Evolutionary conservation across 2,888 invertebrate species (phyloP), one percentile per base, ranked within the genome.

Genomic region (Ectemnius continuus): DNA sequence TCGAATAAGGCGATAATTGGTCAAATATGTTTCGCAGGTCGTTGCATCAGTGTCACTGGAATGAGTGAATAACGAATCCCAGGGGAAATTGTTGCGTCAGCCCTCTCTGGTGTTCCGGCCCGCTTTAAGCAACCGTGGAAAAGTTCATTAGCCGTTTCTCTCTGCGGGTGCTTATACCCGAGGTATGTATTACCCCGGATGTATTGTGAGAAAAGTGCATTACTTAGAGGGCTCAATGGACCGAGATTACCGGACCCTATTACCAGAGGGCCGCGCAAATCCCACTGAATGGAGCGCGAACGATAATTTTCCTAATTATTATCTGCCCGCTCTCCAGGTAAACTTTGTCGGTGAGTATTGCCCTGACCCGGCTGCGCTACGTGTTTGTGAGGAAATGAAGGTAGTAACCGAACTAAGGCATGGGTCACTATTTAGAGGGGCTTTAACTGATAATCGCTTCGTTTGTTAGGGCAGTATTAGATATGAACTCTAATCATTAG

Each of bases 21-120:
- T 36, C 36, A 36, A 11, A 36, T 36, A 36, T 36, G 36, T 36
- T 70, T 80, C 73, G 62, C 61, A 56, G 56, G 58, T 58, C 75
- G 68, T 79, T 18, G 79, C 73, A 75, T 66, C 71, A 76, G 72
- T 81, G 79, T 73, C 75, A 75, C 62, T 61, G 69, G 70, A 76
- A 81, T 78, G 74, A 81, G 81, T 80, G 67, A 78, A 81, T 81
- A 81, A 81, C 79, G 59, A 67, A 62, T 36, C 23, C 23, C 2
- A 23, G 23, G 2, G 23, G 23, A 23, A 23, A 23, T 23, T 23
- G 23, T 2, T 23, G 0, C 23, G 2, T 23, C 23, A 23, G 3
- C 23, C 23, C 23, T 23, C 2, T 23, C 3, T 23, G 2, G 23
- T 3, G 1, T 23, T 23, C 23, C 59, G 57, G 56, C 47, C 28